Conservation (phyloP, 2,888 invertebrate species). For the Rhodophaea formosa region DNA sequence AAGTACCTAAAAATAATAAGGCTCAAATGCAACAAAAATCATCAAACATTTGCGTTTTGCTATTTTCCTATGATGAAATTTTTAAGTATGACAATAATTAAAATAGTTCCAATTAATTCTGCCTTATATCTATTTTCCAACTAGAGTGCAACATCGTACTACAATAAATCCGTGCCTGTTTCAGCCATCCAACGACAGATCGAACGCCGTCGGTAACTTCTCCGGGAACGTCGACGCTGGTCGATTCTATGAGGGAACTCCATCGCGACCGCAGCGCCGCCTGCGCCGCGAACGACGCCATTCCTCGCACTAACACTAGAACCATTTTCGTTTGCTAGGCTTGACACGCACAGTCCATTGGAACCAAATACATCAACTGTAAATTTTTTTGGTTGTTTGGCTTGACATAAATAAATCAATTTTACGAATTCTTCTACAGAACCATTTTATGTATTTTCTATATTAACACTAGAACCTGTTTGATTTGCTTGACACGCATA, state of each 20-base stretch:
- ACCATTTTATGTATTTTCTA: no score
- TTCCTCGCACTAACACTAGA: slow-evolving; percentile 63
- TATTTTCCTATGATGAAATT: no score
- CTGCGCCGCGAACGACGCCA: slow-evolving; percentile 87
- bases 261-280: slow-evolving; percentile 86
- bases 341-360: slow-evolving; percentile 15
- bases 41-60: no score
- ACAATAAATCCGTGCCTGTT: slow-evolving; percentile 82
- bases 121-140: not conserved
- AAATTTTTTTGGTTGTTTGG: no score
- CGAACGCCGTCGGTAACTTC: slow-evolving; percentile 87
- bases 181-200: slow-evolving; percentile 91
- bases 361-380: no score
- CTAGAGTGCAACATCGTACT: not conserved
- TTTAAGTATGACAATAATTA: no score
- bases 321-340: slow-evolving; percentile 43
- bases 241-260: slow-evolving; percentile 87
- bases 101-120: no score
- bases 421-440: no score
- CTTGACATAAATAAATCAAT: no score
- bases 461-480: slow-evolving; percentile 58
- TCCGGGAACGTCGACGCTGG: slow-evolving; percentile 83
- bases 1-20: no score
- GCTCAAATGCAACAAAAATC: no score
- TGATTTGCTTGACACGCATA: slow-evolving; percentile 11